phyloP scores from a whole-genome alignment of 2,113 vertebrate species.

The Planiliza haematocheilus region DNA sequence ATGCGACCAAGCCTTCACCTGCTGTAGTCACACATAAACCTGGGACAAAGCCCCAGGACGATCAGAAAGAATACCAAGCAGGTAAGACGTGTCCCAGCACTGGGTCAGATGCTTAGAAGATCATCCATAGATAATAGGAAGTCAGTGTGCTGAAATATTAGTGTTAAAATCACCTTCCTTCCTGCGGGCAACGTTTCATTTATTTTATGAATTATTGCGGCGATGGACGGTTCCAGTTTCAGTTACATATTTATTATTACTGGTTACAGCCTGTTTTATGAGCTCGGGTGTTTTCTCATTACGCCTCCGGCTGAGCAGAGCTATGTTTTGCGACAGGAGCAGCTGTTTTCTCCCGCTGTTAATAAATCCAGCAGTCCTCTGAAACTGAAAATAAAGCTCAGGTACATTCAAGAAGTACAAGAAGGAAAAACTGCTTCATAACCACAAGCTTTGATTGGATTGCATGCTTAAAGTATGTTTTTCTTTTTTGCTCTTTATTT shows the following conservation, averaged over 20 bases:
- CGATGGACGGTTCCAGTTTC: neutral
- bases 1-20: neutral
- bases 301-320: slow-evolving; percentile 2
- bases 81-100: slow-evolving; percentile 53
- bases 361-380: slow-evolving; percentile 11
- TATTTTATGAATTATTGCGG: neutral
- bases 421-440: too few relatives aligned
- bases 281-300: slow-evolving; percentile 21
- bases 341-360: slow-evolving; percentile 30
- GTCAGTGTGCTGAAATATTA: too few relatives aligned
- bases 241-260: neutral
- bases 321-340: slow-evolving; percentile 11
- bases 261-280: slow-evolving; percentile 16
- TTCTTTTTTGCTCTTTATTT: too few relatives aligned
- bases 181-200: neutral
- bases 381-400: neutral
- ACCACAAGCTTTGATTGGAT: too few relatives aligned
- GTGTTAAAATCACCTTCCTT: neutral
- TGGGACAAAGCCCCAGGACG: slow-evolving; percentile 55
- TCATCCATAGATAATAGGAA: neutral
- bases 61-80: slow-evolving; percentile 67
- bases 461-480: too few relatives aligned
- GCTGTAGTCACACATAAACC: slow-evolving; percentile 47
- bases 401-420: slow-evolving; percentile 7
- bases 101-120: neutral